These are phyloP conservation scores for Elgonia sp. DNA, from an alignment of 2,888 invertebrate genomes.

Conservation along the genomic window DNA sequence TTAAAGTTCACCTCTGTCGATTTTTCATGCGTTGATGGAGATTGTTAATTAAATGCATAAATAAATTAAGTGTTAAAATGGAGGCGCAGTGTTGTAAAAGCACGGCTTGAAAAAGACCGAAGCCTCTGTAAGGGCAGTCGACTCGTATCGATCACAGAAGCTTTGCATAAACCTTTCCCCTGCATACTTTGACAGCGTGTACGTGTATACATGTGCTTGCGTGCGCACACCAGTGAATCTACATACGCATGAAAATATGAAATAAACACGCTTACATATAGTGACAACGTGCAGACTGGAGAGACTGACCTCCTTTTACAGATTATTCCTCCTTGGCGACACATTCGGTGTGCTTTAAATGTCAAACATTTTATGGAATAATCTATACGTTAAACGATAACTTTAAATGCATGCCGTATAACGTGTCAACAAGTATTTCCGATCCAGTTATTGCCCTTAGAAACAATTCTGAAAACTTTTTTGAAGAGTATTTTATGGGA, in stretches of 20 bases:
- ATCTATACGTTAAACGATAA: slow-evolving; percentile 14
- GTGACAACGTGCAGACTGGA: slow-evolving; percentile 56
- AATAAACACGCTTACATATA: slow-evolving; percentile 58
- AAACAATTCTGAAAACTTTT: background rate
- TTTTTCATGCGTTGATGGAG: slow-evolving; percentile 66
- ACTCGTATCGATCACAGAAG: slow-evolving; percentile 82
- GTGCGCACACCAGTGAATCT: slow-evolving; percentile 50
- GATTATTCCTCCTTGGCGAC: slow-evolving; percentile 71
- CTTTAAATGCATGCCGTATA: background rate
- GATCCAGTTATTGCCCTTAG: background rate
- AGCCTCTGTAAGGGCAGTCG: slow-evolving; percentile 81
- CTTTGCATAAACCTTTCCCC: slow-evolving; percentile 82
- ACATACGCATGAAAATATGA: slow-evolving; percentile 61
- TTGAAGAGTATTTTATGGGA: too few relatives aligned
- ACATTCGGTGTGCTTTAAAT: slow-evolving; percentile 52
- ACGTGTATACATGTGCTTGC: slow-evolving; percentile 61
- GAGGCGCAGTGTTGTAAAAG: slow-evolving; percentile 61
- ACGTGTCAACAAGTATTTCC: background rate
- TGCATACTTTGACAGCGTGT: slow-evolving; percentile 68
- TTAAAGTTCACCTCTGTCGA: slow-evolving; percentile 51
- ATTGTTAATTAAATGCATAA: slow-evolving; percentile 59
- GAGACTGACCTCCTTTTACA: slow-evolving; percentile 80
- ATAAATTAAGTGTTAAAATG: slow-evolving; percentile 65
- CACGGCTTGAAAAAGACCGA: slow-evolving; percentile 80
- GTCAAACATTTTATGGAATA: slow-evolving; percentile 54